Evolutionary conservation across 2,113 vertebrate species (phyloP).

Genomic region (Felis chaus): DNA sequence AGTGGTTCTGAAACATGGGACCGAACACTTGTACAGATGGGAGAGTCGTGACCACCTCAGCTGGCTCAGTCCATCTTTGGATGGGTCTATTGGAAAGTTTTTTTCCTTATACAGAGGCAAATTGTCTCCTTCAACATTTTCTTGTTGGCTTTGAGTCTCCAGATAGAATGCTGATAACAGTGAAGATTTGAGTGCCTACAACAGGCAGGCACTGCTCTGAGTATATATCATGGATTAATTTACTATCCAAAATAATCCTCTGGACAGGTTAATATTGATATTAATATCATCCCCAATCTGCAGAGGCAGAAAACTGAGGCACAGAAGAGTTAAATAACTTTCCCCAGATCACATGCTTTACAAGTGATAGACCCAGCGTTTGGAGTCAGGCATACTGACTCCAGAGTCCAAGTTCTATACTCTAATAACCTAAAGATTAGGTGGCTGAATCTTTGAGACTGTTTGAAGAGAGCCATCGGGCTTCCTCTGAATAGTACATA

Average conservation of each 20-base stretch:
- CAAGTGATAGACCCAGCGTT: neutral
- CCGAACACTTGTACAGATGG: neutral
- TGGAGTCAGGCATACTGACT: neutral
- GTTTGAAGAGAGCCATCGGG: neutral
- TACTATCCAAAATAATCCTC: neutral
- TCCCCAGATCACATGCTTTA: neutral
- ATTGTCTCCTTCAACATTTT: slow-evolving; percentile 1
- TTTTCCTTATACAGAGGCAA: neutral
- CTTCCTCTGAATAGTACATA: neutral
- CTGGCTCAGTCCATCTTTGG: neutral
- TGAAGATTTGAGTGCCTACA: neutral
- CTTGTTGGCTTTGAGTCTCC: neutral
- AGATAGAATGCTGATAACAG: neutral
- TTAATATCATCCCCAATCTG: neutral
- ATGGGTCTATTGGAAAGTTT: neutral
- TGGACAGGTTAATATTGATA: neutral
- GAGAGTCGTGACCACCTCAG: neutral
- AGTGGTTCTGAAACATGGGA: neutral
- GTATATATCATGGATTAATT: neutral
- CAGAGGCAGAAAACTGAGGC: neutral
- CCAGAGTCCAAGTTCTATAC: neutral
- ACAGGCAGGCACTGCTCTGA: neutral
- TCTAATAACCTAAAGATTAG: neutral
- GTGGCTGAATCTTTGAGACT: neutral
- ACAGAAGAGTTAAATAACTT: neutral